Evolutionary conservation across 1,140 invertebrate species (phyloP).

Genomic region (Macrocentrus cingulum): DNA sequence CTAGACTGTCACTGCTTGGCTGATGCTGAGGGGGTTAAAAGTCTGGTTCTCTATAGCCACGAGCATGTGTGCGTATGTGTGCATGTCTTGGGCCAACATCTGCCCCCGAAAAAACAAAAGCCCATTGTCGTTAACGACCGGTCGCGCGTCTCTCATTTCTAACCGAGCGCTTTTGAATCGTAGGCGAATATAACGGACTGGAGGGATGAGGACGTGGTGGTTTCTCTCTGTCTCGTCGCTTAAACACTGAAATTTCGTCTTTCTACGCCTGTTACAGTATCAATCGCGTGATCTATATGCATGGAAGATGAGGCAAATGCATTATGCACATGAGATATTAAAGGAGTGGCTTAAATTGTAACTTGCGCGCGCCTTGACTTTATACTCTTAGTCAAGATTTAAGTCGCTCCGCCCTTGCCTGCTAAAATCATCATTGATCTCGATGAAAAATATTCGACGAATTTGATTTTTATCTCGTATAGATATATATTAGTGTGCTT

Average conservation of each 20-base stretch:
- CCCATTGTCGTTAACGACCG: constrained; percentile 60
- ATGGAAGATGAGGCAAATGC: constrained; percentile 22
- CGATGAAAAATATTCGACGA: constrained; percentile 32
- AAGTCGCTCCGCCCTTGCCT: constrained; percentile 31
- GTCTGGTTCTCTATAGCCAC: background rate
- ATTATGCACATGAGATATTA: constrained; percentile 22
- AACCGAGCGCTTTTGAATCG: constrained; percentile 60
- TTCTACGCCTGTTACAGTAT: no score
- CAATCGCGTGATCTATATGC: background rate
- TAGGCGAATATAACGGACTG: constrained; percentile 59
- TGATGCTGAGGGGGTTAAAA: constrained; percentile 2
- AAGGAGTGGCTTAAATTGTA: constrained; percentile 44
- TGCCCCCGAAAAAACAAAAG: constrained; percentile 62
- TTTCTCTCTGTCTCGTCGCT: no score
- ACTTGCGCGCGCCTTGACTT: constrained; percentile 53
- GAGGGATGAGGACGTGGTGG: background rate
- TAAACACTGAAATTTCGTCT: background rate
- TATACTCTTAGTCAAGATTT: constrained; percentile 32
- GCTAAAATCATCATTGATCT: no score
- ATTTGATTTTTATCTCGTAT: constrained; percentile 40
- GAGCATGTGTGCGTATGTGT: background rate
- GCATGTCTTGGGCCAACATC: constrained; percentile 48
- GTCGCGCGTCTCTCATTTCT: constrained; percentile 61
- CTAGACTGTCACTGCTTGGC: no score
- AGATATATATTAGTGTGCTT: no score